Conservation (phyloP, 2,113 vertebrate species). For the Oryzias woworae region DNA sequence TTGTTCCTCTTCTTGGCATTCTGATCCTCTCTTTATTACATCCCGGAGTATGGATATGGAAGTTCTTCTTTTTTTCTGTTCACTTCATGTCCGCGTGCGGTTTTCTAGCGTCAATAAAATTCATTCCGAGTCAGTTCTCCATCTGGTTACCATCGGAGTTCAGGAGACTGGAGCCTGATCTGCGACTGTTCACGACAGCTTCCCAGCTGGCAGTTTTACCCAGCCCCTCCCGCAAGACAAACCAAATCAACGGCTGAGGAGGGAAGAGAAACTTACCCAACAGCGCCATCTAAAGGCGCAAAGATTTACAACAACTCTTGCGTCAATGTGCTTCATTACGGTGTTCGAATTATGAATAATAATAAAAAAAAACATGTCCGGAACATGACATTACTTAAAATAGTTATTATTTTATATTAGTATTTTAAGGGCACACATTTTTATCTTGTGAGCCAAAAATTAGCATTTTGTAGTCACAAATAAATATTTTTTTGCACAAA, state of each 20-base stretch:
- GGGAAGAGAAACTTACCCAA: neutral
- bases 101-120: neutral
- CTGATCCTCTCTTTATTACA: conserved; percentile 32
- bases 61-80: neutral
- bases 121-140: conserved; percentile 10
- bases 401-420: no score
- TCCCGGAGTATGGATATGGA: conserved; percentile 14
- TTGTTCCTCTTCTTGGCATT: conserved; percentile 61
- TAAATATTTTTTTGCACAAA: no score
- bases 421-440: no score
- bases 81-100: conserved; percentile 9
- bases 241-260: neutral
- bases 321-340: neutral
- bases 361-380: no score
- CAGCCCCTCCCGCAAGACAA: conserved; percentile 20
- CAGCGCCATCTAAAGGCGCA: conserved; percentile 41
- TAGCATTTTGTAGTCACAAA: no score
- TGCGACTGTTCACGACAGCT: conserved; percentile 37
- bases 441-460: no score
- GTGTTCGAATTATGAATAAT: no score
- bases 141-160: conserved; percentile 19
- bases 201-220: conserved; percentile 38
- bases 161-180: conserved; percentile 21
- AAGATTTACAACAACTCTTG: fast-evolving
- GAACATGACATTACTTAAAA: no score